Conservation (phyloP, 2,113 vertebrate genomes). For the Drymodes brunneopygia region DNA sequence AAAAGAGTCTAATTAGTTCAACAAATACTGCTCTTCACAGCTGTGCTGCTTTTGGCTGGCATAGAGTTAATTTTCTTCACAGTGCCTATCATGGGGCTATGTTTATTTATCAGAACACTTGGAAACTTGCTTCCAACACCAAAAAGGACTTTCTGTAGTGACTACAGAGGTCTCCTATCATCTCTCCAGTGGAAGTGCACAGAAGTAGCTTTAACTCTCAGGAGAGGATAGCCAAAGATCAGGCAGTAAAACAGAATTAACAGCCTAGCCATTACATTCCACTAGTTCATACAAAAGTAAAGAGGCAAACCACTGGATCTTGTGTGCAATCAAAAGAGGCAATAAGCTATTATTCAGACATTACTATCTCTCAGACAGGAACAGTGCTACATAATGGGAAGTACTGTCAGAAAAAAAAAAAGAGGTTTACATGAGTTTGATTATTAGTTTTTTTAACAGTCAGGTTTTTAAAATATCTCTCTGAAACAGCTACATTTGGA, state of each 20-base stretch:
- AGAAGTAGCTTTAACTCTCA: background rate
- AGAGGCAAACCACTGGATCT: background rate
- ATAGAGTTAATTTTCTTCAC: background rate
- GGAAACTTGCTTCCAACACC: background rate
- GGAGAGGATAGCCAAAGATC: background rate
- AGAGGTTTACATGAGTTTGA: rapidly evolving
- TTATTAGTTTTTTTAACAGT: background rate
- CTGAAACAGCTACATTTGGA: background rate
- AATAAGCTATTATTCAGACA: background rate
- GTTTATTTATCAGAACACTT: background rate
- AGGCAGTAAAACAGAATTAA: background rate
- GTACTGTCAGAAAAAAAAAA: background rate
- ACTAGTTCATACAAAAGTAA: background rate
- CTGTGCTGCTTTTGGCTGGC: background rate
- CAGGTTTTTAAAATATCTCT: background rate
- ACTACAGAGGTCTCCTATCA: background rate
- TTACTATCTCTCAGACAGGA: background rate
- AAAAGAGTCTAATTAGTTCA: background rate
- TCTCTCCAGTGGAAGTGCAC: background rate
- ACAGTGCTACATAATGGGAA: background rate
- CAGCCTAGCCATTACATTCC: background rate
- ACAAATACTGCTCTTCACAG: background rate
- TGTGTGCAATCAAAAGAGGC: background rate
- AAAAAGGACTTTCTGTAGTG: background rate
- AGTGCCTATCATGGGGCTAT: background rate